Percentiles rank a stretch among this genome's conserved stretches.
These are phyloP conservation scores for Arrhopalites spinosus DNA, from an alignment of 2,888 invertebrate species.

Conservation along the genomic window DNA sequence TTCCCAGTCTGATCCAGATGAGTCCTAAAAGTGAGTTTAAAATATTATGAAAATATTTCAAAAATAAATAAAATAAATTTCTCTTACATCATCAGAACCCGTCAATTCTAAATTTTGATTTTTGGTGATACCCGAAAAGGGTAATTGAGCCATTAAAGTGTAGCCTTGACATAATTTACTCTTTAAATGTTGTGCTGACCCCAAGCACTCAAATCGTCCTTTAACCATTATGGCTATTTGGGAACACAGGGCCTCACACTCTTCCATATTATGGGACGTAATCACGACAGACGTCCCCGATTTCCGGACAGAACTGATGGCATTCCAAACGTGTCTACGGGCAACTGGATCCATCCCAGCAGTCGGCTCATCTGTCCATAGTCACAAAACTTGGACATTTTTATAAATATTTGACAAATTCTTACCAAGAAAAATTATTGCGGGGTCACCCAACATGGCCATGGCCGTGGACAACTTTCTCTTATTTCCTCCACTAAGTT, in stretches of 20 bases:
- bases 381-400: too few relatives aligned
- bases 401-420: too few relatives aligned
- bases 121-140: not conserved
- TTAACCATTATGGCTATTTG: constrained; percentile 4
- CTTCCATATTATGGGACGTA: constrained; percentile 15
- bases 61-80: too few relatives aligned
- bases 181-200: constrained; percentile 13
- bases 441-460: constrained; percentile 4
- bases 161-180: constrained; percentile 5
- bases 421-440: not conserved
- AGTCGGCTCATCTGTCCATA: not conserved
- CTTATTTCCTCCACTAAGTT: not conserved
- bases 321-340: constrained; percentile 9
- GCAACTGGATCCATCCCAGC: constrained; percentile 20
- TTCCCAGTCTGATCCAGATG: not conserved
- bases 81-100: too few relatives aligned
- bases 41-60: too few relatives aligned
- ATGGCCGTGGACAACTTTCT: constrained; percentile 3
- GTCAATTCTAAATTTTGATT: not conserved
- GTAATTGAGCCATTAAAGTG: constrained; percentile 9
- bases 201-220: constrained; percentile 9
- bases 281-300: not conserved
- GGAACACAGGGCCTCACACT: constrained; percentile 12
- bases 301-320: constrained; percentile 8
- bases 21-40: not conserved